A percentile compares a stretch with the other conserved stretches of the same genome.
Conservation (phyloP, 2,797 vertebrate genomes). For the Hydrolagus colliei region DNA sequence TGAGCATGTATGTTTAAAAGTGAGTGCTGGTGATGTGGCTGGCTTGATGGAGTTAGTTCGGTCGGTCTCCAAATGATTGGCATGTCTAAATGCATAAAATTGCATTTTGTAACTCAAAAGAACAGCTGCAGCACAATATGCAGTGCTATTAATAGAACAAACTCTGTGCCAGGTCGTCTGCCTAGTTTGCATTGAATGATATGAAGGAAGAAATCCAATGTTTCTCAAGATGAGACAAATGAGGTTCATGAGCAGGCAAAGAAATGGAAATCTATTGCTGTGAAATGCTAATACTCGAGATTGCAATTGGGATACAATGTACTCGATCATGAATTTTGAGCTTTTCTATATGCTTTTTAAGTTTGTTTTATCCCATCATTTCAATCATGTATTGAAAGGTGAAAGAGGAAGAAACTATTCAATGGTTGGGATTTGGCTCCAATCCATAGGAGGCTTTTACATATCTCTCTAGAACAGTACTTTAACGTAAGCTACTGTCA, state of each 20-base stretch:
- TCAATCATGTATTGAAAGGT: too few species aligned
- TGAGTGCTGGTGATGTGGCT: too few species aligned
- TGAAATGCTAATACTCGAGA: not conserved
- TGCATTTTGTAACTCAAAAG: not conserved
- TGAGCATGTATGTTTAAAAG: too few species aligned
- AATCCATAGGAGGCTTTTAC: not conserved
- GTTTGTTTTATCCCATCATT: too few species aligned
- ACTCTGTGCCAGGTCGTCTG: too few species aligned
- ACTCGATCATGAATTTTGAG: too few species aligned
- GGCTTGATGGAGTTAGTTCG: not conserved
- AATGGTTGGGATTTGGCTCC: not conserved
- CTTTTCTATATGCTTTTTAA: too few species aligned
- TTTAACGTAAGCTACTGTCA: not conserved
- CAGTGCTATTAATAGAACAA: not conserved
- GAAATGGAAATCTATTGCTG: not conserved
- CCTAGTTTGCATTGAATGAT: not conserved
- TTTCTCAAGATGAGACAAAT: not conserved
- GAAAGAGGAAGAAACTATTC: not conserved
- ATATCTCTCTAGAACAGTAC: not conserved
- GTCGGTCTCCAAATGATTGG: not conserved
- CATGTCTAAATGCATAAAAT: not conserved
- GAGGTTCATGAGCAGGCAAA: not conserved
- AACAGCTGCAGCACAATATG: not conserved
- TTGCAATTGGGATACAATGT: not conserved
- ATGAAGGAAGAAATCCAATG: constrained; percentile 6